These are phyloP conservation scores for Nymphalis io DNA, from an alignment of 1,140 invertebrate genomes.

Conservation along the genomic window DNA sequence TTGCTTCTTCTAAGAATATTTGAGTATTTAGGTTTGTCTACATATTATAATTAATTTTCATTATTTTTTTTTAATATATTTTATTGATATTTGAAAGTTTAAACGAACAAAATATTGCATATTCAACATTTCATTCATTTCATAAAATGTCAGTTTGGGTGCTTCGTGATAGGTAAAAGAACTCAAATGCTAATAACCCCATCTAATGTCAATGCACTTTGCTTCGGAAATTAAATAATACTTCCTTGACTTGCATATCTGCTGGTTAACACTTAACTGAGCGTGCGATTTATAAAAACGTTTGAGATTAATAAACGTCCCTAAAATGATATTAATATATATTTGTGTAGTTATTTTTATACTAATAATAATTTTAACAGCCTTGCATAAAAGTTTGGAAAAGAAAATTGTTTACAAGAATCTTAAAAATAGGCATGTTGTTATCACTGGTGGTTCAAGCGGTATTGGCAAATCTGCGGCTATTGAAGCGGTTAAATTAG, in stretches of 20 bases:
- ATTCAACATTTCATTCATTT: no score
- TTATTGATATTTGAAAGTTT: no score
- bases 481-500: slow-evolving; percentile 86
- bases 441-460: slow-evolving; percentile 96
- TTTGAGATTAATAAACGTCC: background rate
- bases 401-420: slow-evolving; percentile 61
- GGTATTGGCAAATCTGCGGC: slow-evolving; percentile 95
- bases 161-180: no score
- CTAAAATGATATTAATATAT: slow-evolving; percentile 32
- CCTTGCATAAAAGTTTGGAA: slow-evolving; percentile 52
- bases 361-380: slow-evolving; percentile 32
- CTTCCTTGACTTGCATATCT: background rate
- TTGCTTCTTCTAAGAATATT: no score
- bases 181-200: no score
- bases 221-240: no score
- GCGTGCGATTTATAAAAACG: slow-evolving; percentile 18
- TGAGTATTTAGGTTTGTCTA: no score
- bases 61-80: no score
- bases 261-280: background rate
- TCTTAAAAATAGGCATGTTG: slow-evolving; percentile 81
- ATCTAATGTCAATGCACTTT: no score
- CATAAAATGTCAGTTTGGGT: no score
- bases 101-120: no score
- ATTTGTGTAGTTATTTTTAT: slow-evolving; percentile 36
- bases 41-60: no score